Conservation (phyloP, 2,888 invertebrate genomes). For the Octodonta nipae region DNA sequence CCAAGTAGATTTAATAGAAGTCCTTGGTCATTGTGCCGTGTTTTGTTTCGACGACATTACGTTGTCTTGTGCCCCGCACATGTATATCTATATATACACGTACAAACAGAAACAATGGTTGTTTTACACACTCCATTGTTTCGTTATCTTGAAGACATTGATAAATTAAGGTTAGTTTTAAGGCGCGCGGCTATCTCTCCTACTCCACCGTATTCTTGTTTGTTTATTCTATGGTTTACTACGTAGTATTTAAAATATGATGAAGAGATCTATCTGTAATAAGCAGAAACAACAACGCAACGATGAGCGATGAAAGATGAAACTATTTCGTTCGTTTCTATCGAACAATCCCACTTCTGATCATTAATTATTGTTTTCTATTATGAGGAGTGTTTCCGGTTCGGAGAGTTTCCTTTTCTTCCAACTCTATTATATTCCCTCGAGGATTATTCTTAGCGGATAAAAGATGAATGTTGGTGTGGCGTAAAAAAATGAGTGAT, state of each 20-base stretch:
- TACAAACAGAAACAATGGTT: conserved; percentile 37
- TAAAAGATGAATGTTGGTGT: too few relatives aligned
- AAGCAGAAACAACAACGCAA: too few relatives aligned
- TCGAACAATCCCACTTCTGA: neutral
- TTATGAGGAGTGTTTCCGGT: too few relatives aligned
- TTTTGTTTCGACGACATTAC: conserved; percentile 32
- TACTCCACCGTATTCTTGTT: too few relatives aligned
- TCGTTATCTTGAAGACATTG: conserved; percentile 40
- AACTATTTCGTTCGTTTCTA: neutral
- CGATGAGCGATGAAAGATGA: too few relatives aligned
- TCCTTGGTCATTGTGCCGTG: conserved; percentile 33
- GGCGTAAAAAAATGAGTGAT: too few relatives aligned
- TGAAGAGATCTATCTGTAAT: conserved; percentile 22
- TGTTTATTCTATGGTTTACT: too few relatives aligned
- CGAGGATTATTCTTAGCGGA: too few relatives aligned
- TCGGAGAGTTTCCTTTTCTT: too few relatives aligned
- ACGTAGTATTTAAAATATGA: conserved; percentile 26
- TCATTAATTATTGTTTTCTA: conserved; percentile 2
- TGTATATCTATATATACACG: conserved; percentile 30
- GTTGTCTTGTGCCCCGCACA: conserved; percentile 33
- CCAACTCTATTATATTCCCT: too few relatives aligned
- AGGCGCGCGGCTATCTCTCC: conserved; percentile 37
- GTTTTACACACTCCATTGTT: conserved; percentile 39
- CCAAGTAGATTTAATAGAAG: conserved; percentile 30
- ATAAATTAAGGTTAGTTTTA: conserved; percentile 39